phyloP scores from a whole-genome alignment of 1,140 invertebrate species.

The Pissodes strobi region DNA sequence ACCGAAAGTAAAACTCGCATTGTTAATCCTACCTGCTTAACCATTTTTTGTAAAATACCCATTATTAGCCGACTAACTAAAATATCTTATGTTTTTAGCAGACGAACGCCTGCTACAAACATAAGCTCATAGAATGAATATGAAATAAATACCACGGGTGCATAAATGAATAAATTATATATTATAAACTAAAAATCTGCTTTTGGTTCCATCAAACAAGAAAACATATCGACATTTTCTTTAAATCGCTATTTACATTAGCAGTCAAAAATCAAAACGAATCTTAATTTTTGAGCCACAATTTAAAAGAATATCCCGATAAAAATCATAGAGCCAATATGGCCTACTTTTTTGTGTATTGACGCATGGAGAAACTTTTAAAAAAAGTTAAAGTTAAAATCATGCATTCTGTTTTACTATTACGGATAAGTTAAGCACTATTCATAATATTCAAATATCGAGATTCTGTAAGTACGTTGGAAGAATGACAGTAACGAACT shows the following conservation, averaged over 20 bases:
- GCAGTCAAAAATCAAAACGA: conserved; percentile 1
- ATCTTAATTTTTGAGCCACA: not conserved
- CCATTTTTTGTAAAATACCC: too few species aligned
- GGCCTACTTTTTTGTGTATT: not conserved
- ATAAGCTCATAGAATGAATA: too few species aligned
- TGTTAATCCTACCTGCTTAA: too few species aligned
- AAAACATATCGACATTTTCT: not conserved
- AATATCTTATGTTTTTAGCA: too few species aligned
- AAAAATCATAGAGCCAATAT: conserved; percentile 11
- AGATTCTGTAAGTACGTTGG: not conserved
- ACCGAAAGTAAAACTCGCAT: too few species aligned
- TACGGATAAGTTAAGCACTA: not conserved
- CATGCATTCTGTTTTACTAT: not conserved
- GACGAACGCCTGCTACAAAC: too few species aligned
- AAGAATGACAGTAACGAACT: not conserved
- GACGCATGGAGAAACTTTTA: not conserved
- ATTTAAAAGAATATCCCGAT: conserved; percentile 1
- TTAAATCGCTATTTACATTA: too few species aligned
- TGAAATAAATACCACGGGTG: not conserved
- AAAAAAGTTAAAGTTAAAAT: too few species aligned
- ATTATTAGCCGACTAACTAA: too few species aligned
- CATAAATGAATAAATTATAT: not conserved
- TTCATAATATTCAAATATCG: not conserved
- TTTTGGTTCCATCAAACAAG: not conserved
- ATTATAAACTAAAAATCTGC: not conserved